These are phyloP conservation scores for Parotocinclus haroldoi DNA, from an alignment of 2,797 vertebrate species.

Conservation along the genomic window DNA sequence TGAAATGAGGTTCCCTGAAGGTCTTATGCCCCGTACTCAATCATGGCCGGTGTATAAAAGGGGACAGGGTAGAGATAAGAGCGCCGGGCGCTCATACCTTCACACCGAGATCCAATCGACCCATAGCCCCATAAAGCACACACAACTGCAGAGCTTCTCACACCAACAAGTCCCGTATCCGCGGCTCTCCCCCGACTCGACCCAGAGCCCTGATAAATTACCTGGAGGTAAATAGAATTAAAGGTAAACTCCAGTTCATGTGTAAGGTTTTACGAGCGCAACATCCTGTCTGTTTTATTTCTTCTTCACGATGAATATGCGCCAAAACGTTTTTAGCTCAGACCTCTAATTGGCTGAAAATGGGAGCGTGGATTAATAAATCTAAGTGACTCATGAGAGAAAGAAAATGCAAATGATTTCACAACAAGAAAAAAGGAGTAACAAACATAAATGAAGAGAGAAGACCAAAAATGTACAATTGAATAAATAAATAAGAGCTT, in stretches of 20 bases:
- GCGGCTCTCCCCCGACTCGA: constrained; percentile 26
- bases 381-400: too few species aligned
- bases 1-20: too few species aligned
- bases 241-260: constrained; percentile 28
- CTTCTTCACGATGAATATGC: not conserved
- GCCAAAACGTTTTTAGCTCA: too few species aligned
- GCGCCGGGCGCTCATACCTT: constrained; percentile 43
- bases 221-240: constrained; percentile 37
- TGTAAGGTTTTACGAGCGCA: constrained; percentile 1
- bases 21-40: too few species aligned
- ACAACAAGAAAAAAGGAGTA: too few species aligned
- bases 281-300: not conserved
- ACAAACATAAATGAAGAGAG: too few species aligned
- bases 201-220: constrained; percentile 34
- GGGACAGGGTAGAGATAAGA: constrained; percentile 43
- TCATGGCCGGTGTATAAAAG: too few species aligned
- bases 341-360: too few species aligned
- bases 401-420: too few species aligned
- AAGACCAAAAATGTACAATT: too few species aligned
- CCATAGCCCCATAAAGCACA: constrained; percentile 40
- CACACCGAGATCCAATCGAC: constrained; percentile 32
- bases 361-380: too few species aligned
- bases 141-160: constrained; percentile 57
- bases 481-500: too few species aligned
- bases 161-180: constrained; percentile 21